A percentile compares a stretch with the other conserved stretches of the same genome.
Conservation (phyloP, 2,797 vertebrate genomes). For the Choloepus didactylus region DNA sequence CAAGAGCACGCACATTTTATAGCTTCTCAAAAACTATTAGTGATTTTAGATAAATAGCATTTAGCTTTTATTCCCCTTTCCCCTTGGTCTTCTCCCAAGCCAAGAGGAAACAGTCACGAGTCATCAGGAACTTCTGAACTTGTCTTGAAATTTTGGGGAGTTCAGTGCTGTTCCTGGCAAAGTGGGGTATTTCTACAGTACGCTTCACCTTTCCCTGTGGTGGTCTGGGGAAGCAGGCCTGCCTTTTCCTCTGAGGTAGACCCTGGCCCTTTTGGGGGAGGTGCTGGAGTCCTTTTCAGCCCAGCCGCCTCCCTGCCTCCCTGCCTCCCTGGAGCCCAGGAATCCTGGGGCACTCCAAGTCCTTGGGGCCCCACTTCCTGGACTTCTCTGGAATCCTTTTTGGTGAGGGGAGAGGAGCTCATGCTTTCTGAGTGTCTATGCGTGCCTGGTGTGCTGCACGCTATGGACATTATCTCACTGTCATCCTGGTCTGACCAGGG, state of each 20-base stretch:
- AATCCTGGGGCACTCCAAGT: not conserved
- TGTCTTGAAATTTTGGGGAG: not conserved
- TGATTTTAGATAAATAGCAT: slow-evolving; percentile 53
- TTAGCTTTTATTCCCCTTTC: slow-evolving; percentile 5
- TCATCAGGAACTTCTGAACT: slow-evolving; percentile 31
- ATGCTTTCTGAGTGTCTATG: not conserved
- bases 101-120: slow-evolving; percentile 5
- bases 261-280: not conserved
- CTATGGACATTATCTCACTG: accelerated
- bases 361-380: not conserved
- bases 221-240: not conserved
- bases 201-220: not conserved
- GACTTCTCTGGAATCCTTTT: not conserved
- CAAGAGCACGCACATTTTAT: slow-evolving; percentile 45
- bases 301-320: not conserved
- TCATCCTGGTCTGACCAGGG: not conserved
- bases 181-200: not conserved
- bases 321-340: not conserved
- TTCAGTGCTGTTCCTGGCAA: not conserved
- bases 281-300: not conserved
- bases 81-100: not conserved
- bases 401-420: not conserved
- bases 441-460: not conserved
- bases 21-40: slow-evolving; percentile 51
- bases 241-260: not conserved